These are phyloP conservation scores for Planococcus citri DNA, from an alignment of 1,140 invertebrate genomes.

Conservation along the genomic window DNA sequence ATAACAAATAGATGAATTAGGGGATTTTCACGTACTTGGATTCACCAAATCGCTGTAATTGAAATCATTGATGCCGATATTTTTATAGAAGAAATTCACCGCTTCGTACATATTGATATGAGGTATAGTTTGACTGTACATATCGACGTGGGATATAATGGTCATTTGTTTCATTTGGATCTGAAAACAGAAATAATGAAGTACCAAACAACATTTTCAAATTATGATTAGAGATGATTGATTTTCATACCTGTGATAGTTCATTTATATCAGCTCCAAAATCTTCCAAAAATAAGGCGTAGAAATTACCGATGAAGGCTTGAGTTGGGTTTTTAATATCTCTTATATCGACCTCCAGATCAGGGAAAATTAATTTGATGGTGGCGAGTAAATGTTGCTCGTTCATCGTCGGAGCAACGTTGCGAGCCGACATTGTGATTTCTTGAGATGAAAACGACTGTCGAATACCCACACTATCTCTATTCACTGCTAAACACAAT, in stretches of 20 bases:
- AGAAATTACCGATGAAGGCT: background rate
- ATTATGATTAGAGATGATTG: background rate
- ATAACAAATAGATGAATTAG: too few species aligned
- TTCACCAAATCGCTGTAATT: background rate
- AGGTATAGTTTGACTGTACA: background rate
- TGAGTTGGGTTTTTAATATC: slow-evolving; percentile 13
- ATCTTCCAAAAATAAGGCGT: background rate
- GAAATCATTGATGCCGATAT: background rate
- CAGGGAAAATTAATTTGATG: background rate
- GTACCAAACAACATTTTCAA: too few species aligned
- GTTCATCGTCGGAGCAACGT: background rate
- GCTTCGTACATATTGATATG: background rate
- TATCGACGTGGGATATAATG: background rate
- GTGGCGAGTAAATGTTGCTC: background rate
- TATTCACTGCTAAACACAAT: too few species aligned
- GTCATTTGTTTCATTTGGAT: background rate
- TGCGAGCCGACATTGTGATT: background rate
- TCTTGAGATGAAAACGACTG: too few species aligned
- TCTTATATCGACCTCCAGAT: background rate
- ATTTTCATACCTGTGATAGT: background rate
- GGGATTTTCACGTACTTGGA: background rate
- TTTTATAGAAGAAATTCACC: background rate
- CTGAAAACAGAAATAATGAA: background rate
- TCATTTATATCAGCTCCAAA: background rate
- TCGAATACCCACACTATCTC: too few species aligned